Percentiles rank a stretch among this genome's conserved stretches.
Evolutionary conservation across 2,797 vertebrate genomes (phyloP).

Genomic region (Sebastes baramenuke): DNA sequence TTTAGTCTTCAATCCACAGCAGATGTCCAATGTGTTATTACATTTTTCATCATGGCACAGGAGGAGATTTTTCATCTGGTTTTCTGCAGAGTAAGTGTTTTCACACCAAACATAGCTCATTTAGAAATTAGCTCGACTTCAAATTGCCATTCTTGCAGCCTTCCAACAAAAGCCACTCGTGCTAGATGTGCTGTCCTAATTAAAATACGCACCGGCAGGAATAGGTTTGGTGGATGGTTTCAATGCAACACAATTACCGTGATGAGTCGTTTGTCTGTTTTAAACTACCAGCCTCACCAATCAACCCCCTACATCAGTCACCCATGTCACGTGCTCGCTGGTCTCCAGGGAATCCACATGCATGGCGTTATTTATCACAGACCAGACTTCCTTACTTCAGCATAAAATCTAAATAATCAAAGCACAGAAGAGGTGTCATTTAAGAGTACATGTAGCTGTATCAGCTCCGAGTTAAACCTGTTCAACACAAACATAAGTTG

Average conservation of each 20-base stretch:
- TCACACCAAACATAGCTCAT: slow-evolving; percentile 80
- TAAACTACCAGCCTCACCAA: slow-evolving; percentile 37
- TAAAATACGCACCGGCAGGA: slow-evolving; percentile 38
- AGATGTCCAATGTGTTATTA: slow-evolving; percentile 89
- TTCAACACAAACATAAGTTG: slow-evolving; percentile 33
- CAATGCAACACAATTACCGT: slow-evolving; percentile 28
- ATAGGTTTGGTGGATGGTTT: slow-evolving; percentile 31
- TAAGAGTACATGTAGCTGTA: neutral
- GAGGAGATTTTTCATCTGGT: slow-evolving; percentile 82
- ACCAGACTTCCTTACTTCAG: slow-evolving; percentile 24
- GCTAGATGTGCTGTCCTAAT: slow-evolving; percentile 25
- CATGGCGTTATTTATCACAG: slow-evolving; percentile 47
- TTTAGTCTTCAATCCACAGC: slow-evolving; percentile 79
- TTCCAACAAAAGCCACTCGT: slow-evolving; percentile 1
- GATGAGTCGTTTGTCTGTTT: slow-evolving; percentile 59
- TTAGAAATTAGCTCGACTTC: slow-evolving; percentile 79
- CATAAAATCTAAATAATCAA: slow-evolving; percentile 33
- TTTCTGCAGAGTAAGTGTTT: slow-evolving; percentile 89
- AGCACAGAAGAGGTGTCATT: slow-evolving; percentile 19
- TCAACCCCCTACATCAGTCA: slow-evolving; percentile 54
- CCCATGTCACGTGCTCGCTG: neutral
- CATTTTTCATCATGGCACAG: slow-evolving; percentile 90
- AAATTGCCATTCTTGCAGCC: slow-evolving; percentile 9
- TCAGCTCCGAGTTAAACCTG: slow-evolving; percentile 18
- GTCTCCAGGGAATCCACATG: slow-evolving; percentile 43